Evolutionary conservation across 2,113 vertebrate genomes (phyloP).

Genomic region (Ptilonorhynchus violaceus): DNA sequence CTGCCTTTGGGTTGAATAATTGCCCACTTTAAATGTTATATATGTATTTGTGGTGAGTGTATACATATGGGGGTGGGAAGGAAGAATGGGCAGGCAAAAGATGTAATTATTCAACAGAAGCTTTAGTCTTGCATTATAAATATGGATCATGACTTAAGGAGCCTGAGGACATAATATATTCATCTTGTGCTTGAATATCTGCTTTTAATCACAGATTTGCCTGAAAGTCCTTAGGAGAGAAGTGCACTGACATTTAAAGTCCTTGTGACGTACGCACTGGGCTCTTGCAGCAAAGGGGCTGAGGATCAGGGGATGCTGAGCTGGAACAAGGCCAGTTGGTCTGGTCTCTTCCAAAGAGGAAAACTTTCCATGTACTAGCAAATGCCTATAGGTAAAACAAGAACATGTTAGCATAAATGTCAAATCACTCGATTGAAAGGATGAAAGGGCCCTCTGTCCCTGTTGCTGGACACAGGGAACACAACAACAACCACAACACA

Average conservation of each 20-base stretch:
- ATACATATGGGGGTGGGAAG: background rate
- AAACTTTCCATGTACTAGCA: background rate
- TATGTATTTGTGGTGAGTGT: background rate
- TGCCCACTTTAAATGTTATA: slow-evolving; percentile 35
- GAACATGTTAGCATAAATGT: background rate
- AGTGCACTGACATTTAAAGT: slow-evolving; percentile 30
- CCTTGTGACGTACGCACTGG: background rate
- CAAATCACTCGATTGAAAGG: background rate
- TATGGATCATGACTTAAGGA: slow-evolving; percentile 62
- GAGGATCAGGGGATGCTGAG: background rate
- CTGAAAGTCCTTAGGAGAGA: background rate
- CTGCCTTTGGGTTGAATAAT: slow-evolving; percentile 28
- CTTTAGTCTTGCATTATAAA: slow-evolving; percentile 54
- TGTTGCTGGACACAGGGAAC: background rate
- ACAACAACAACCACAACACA: background rate
- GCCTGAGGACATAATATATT: slow-evolving; percentile 19
- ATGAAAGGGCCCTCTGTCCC: background rate
- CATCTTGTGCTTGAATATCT: slow-evolving; percentile 53
- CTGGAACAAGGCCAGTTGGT: background rate
- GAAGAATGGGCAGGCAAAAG: background rate
- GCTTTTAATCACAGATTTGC: slow-evolving; percentile 12
- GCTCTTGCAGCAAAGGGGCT: background rate
- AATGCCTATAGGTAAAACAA: background rate
- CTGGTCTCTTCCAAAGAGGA: background rate
- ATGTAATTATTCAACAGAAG: slow-evolving; percentile 32